Percentiles rank a stretch among this genome's conserved stretches.
Conservation (phyloP, 2,113 vertebrate genomes). For the Microcebus jonahi region DNA sequence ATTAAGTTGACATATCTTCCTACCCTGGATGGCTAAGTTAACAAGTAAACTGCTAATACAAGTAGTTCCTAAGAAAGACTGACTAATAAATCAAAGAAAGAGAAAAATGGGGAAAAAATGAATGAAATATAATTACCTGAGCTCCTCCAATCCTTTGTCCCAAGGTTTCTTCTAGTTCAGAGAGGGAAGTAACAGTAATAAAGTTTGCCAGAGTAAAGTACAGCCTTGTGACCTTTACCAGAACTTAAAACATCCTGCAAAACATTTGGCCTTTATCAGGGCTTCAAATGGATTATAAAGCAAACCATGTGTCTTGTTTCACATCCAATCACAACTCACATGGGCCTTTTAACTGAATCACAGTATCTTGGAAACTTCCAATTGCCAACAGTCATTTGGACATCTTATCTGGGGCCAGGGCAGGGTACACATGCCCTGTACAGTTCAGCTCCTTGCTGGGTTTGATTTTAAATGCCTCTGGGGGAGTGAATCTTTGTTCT, state of each 20-base stretch:
- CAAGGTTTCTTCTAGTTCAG: background rate
- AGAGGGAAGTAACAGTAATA: constrained; percentile 34
- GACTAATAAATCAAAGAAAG: background rate
- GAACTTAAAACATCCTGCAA: background rate
- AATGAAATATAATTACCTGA: background rate
- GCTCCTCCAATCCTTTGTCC: background rate
- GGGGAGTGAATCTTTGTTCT: background rate
- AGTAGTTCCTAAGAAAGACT: background rate
- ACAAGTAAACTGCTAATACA: background rate
- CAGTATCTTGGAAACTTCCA: background rate
- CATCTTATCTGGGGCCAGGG: background rate
- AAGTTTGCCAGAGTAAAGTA: background rate
- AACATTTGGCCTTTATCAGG: constrained; percentile 44
- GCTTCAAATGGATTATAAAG: constrained; percentile 45
- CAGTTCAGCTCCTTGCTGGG: background rate
- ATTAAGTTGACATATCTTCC: background rate
- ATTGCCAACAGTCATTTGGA: constrained; percentile 30
- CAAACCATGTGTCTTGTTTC: constrained; percentile 52
- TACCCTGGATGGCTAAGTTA: background rate
- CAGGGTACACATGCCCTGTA: background rate
- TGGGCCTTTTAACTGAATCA: background rate
- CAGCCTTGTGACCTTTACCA: background rate
- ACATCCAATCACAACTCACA: constrained; percentile 18
- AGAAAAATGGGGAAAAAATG: background rate
- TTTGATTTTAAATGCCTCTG: background rate